These are phyloP conservation scores for Saccostrea glomerata DNA, from an alignment of 1,140 invertebrate species.

Conservation along the genomic window DNA sequence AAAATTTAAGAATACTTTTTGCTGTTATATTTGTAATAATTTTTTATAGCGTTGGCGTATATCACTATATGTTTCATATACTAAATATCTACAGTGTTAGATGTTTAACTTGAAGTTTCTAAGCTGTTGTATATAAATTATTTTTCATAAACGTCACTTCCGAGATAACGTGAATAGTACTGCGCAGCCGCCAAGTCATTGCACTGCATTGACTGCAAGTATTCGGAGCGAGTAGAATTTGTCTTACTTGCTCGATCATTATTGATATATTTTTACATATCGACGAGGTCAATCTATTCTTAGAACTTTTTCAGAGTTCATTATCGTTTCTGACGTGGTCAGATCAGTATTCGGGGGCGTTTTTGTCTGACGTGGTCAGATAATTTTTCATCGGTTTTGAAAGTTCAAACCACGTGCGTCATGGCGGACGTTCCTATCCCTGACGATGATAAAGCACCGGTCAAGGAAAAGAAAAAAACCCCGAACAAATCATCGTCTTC, in stretches of 20 bases:
- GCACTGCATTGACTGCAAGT: background rate
- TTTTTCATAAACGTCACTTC: background rate
- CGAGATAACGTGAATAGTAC: slow-evolving; percentile 30
- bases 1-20: too few relatives aligned
- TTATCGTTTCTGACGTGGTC: background rate
- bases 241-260: background rate
- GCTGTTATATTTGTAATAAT: too few relatives aligned
- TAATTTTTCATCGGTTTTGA: background rate
- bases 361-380: background rate
- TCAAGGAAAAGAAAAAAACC: too few relatives aligned
- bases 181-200: slow-evolving; percentile 29
- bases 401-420: background rate
- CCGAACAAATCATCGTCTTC: too few relatives aligned
- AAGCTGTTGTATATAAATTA: too few relatives aligned
- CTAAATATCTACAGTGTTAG: too few relatives aligned
- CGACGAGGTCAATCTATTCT: too few relatives aligned
- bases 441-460: background rate
- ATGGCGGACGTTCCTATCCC: background rate
- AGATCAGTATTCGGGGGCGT: background rate
- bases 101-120: too few relatives aligned
- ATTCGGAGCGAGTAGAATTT: background rate
- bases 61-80: too few relatives aligned
- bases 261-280: background rate
- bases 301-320: background rate
- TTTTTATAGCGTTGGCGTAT: too few relatives aligned